Percentiles rank a stretch among this genome's conserved stretches.
Evolutionary conservation across 2,113 vertebrate genomes (phyloP).

Genomic region (Cheirogaleus medius): DNA sequence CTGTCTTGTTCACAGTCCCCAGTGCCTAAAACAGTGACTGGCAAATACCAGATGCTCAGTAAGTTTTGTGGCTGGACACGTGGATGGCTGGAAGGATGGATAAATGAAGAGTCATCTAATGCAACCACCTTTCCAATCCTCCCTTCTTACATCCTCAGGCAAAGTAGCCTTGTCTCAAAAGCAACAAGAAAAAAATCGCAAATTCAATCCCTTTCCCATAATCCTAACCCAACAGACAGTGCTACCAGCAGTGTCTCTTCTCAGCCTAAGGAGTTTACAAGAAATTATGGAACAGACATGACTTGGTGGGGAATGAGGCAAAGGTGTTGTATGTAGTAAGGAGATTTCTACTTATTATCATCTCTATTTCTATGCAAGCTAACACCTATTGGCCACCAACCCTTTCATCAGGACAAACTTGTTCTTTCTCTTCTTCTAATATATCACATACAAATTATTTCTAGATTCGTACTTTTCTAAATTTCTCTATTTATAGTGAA

Average conservation of each 20-base stretch:
- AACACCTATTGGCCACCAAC: neutral
- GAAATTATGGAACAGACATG: neutral
- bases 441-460: neutral
- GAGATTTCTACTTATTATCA: neutral
- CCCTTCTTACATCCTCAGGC: neutral
- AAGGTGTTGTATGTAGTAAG: accelerated
- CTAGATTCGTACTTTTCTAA: neutral
- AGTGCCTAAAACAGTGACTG: neutral
- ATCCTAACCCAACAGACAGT: neutral
- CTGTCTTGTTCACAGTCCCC: neutral
- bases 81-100: neutral
- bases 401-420: neutral
- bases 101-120: neutral
- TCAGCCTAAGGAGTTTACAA: neutral
- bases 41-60: neutral
- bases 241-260: neutral
- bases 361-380: neutral
- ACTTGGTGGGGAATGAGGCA: neutral
- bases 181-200: neutral
- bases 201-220: neutral
- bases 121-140: neutral
- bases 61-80: neutral
- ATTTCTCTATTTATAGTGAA: neutral
- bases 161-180: neutral
- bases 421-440: neutral